phyloP scores from a whole-genome alignment of 2,113 vertebrate genomes.

The Malurus melanocephalus region DNA sequence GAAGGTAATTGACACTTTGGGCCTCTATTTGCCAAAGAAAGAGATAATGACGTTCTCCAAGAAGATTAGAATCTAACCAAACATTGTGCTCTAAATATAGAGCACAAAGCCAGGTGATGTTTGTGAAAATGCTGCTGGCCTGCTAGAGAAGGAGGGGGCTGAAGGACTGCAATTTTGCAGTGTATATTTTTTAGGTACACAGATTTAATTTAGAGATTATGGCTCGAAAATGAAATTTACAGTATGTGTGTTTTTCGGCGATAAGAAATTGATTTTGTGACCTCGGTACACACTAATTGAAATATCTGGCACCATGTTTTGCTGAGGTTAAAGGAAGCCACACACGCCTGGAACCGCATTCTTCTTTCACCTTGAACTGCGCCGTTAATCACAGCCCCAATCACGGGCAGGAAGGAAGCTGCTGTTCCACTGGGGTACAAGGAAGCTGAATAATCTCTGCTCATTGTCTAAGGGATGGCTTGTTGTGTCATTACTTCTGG shows the following conservation, averaged over 20 bases:
- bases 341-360: conserved; percentile 28
- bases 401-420: conserved; percentile 57
- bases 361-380: conserved; percentile 62
- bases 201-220: conserved; percentile 81
- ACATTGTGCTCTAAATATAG: conserved; percentile 71
- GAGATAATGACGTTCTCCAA: conserved; percentile 64
- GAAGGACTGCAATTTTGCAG: conserved; percentile 47
- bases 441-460: conserved; percentile 47
- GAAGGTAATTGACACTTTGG: conserved; percentile 67
- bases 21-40: conserved; percentile 65
- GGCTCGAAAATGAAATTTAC: conserved; percentile 73
- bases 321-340: conserved; percentile 62
- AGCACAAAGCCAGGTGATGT: conserved; percentile 62
- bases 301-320: conserved; percentile 66
- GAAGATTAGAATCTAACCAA: conserved; percentile 73
- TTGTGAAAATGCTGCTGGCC: conserved; percentile 66
- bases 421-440: conserved; percentile 22
- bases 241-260: conserved; percentile 66
- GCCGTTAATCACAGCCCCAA: conserved; percentile 56
- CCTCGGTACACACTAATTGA: conserved; percentile 69
- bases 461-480: conserved; percentile 24
- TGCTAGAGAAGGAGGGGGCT: conserved; percentile 14
- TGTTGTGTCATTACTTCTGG: conserved; percentile 1
- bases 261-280: conserved; percentile 77
- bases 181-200: conserved; percentile 72